phyloP scores from a whole-genome alignment of 2,888 invertebrate species.

The Shargacucullia verbasci region DNA sequence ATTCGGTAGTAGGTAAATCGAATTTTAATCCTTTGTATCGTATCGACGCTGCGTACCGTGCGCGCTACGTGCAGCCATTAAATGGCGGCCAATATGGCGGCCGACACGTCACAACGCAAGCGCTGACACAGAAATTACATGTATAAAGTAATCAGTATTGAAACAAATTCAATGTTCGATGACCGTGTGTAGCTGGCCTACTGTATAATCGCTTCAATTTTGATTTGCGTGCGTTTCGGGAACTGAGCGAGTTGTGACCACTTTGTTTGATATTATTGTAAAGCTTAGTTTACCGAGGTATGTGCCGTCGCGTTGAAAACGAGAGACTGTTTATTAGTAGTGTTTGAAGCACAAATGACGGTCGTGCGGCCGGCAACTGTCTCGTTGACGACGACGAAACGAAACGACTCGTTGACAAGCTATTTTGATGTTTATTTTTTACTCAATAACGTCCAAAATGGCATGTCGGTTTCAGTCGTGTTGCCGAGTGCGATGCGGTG shows the following conservation, averaged over 20 bases:
- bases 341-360: constrained; percentile 71
- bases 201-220: constrained; percentile 59
- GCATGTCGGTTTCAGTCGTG: constrained; percentile 37
- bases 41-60: constrained; percentile 47
- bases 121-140: constrained; percentile 39
- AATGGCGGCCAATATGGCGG: constrained; percentile 51
- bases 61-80: constrained; percentile 30
- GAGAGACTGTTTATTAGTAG: constrained; percentile 76
- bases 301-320: constrained; percentile 61
- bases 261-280: constrained; percentile 54
- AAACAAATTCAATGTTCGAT: constrained; percentile 53
- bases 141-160: constrained; percentile 62
- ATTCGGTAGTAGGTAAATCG: constrained; percentile 37
- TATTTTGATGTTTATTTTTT: constrained; percentile 57
- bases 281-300: constrained; percentile 61
- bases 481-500: constrained; percentile 38
- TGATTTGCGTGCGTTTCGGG: constrained; percentile 44
- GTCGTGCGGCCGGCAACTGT: constrained; percentile 46
- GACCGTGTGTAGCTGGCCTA: constrained; percentile 69
- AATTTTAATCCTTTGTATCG: constrained; percentile 20
- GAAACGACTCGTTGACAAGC: constrained; percentile 33
- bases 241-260: constrained; percentile 50
- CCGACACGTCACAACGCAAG: constrained; percentile 28
- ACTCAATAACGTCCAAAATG: constrained; percentile 55
- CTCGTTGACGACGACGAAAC: constrained; percentile 44